These are phyloP conservation scores for Mamestra configurata DNA, from an alignment of 1,140 invertebrate species.

Conservation along the genomic window DNA sequence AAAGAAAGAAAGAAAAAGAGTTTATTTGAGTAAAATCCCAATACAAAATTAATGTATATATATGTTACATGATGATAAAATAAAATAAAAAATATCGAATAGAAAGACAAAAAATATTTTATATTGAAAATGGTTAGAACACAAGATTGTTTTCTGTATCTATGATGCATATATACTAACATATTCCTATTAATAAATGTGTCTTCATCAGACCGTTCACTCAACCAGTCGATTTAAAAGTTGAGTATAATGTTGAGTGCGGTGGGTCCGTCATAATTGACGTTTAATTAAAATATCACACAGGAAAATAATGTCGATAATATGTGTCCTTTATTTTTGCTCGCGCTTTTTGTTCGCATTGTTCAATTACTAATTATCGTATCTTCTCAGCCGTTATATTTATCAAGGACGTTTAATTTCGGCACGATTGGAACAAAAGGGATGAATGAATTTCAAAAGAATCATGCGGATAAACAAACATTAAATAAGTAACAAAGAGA, in stretches of 20 bases:
- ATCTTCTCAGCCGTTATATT: not conserved
- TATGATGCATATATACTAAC: no score
- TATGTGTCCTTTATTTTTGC: slow-evolving; percentile 3
- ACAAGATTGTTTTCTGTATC: no score
- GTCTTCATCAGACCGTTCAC: not conserved
- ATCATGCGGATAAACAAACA: no score
- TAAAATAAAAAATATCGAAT: no score
- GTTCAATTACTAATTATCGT: not conserved
- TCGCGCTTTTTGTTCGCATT: not conserved
- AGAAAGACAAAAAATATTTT: no score
- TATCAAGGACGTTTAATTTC: not conserved
- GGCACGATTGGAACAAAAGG: not conserved
- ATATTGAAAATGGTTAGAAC: no score
- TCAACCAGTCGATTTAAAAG: not conserved
- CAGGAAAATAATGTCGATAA: not conserved
- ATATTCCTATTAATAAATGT: no score
- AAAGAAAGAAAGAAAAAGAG: no score
- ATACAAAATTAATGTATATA: no score
- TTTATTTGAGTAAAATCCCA: no score
- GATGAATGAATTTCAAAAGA: not conserved
- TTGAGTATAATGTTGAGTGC: not conserved
- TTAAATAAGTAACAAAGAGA: no score
- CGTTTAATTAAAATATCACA: slow-evolving; percentile 7
- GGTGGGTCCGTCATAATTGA: not conserved
- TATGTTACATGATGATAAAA: no score